Base-by-base conservation (phyloP, 2,797 vertebrate species). In the Lycodopsis pacificus region DNA sequence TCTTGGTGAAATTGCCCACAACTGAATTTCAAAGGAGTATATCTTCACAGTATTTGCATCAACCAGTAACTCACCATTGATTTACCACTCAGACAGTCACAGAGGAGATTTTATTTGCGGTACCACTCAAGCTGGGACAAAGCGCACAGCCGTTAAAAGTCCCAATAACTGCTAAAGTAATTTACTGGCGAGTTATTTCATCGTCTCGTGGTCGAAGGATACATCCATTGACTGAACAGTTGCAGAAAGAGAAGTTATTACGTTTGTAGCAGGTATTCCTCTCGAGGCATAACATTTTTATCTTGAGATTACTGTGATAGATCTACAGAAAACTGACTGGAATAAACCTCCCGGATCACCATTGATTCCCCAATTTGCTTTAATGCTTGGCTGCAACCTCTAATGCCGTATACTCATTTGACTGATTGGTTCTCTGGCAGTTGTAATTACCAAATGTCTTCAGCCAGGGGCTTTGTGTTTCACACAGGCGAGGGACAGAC, bases 381-480 rank as follows among this genome's bases (percentile, higher is more conserved):
- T 90, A 86, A 90, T 84, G 86, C 86, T 72, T 76, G 82, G 74
- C 84, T 88, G 74, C 81, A 85, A 73, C 84, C 77, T 80, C 68
- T 91, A 87, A 91, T 83, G 86, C 82, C 70, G 68, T 74, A 53
- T 74, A 53, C 89, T 89, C 80, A 63, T 87, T 86, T 90, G 91
- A 93, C 82, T 92, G 91, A 92, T 89, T 88, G 90, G 74, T 76
- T 72, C 78, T 77, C 75, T 82, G 89, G 89, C 89, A 73, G 81
- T 72, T 83, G 89, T 92, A 92, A 94, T 93, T 93, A 92, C 89
- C 64, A 58, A 78, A 78, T 49, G 83, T 91, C 89, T 89, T 88
- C 88, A 83, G 85, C 83, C 80, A 70, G 72, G 54, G 88, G 85
- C 73, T 88, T 86, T 85, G 71, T 59, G 70, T 87, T 85, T 84